Evolutionary conservation across 2,113 vertebrate genomes (phyloP).

Genomic region (Megaceryle maxima): DNA sequence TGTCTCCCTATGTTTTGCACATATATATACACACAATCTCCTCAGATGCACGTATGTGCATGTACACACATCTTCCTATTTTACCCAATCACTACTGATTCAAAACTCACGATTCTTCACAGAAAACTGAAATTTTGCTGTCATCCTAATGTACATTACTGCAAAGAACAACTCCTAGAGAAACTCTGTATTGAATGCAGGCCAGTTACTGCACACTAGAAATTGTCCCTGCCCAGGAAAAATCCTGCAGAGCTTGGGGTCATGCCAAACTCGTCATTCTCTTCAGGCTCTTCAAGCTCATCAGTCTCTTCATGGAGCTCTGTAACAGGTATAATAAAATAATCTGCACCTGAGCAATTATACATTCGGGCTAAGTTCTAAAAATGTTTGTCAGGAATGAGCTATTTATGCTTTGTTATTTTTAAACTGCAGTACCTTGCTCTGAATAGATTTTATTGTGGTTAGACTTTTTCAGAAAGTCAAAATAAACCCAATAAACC

Average conservation of each 20-base stretch:
- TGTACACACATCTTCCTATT: not conserved
- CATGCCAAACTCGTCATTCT: not conserved
- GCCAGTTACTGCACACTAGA: not conserved
- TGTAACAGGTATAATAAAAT: not conserved
- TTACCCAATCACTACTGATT: not conserved
- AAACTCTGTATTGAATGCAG: not conserved
- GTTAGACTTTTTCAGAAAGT: conserved; percentile 58
- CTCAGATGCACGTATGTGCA: not conserved
- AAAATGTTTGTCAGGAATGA: conserved; percentile 19
- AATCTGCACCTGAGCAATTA: not conserved
- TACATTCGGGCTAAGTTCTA: not conserved
- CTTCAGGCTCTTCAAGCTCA: not conserved
- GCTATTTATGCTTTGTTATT: conserved; percentile 41
- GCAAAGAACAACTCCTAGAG: not conserved
- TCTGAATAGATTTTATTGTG: conserved; percentile 54
- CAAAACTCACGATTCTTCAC: not conserved
- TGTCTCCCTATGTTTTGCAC: not conserved
- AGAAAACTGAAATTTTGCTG: not conserved
- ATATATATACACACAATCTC: too few species aligned
- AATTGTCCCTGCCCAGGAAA: not conserved
- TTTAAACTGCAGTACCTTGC: conserved; percentile 17
- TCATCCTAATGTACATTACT: not conserved
- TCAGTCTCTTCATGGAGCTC: not conserved
- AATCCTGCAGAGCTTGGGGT: not conserved
- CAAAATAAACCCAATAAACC: conserved; percentile 62